Evolutionary conservation across 1,140 invertebrate species (phyloP).

Genomic region (Ceratina calcarata): DNA sequence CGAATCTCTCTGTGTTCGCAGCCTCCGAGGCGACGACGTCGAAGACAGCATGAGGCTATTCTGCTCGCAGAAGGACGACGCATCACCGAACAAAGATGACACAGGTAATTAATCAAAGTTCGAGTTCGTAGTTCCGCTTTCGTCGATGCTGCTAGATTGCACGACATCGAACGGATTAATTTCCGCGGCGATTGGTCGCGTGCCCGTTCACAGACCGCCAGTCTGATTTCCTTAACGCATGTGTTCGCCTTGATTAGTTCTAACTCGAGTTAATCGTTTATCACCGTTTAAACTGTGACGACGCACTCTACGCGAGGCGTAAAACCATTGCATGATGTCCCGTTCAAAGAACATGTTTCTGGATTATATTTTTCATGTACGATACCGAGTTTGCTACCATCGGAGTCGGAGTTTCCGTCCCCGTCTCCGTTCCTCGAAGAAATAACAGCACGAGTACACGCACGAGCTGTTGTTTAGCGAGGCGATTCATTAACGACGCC

Average conservation of each 20-base stretch:
- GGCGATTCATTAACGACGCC: background rate
- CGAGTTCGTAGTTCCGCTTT: background rate
- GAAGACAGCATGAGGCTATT: constrained; percentile 57
- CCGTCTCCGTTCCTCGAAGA: background rate
- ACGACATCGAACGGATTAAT: background rate
- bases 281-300: background rate
- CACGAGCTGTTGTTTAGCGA: background rate
- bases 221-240: background rate
- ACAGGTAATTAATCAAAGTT: constrained; percentile 14
- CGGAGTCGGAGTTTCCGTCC: background rate
- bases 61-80: constrained; percentile 33
- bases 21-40: constrained; percentile 38
- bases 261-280: constrained; percentile 28
- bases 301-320: no score
- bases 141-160: no score
- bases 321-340: no score
- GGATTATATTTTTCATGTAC: background rate
- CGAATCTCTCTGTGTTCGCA: constrained; percentile 50
- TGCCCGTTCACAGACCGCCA: background rate
- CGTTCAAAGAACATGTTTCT: background rate
- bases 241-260: constrained; percentile 11
- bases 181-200: background rate
- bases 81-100: constrained; percentile 18
- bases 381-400: background rate
- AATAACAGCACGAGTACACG: background rate